phyloP scores from a whole-genome alignment of 2,113 vertebrate genomes.

The Anarrhichthys ocellatus region DNA sequence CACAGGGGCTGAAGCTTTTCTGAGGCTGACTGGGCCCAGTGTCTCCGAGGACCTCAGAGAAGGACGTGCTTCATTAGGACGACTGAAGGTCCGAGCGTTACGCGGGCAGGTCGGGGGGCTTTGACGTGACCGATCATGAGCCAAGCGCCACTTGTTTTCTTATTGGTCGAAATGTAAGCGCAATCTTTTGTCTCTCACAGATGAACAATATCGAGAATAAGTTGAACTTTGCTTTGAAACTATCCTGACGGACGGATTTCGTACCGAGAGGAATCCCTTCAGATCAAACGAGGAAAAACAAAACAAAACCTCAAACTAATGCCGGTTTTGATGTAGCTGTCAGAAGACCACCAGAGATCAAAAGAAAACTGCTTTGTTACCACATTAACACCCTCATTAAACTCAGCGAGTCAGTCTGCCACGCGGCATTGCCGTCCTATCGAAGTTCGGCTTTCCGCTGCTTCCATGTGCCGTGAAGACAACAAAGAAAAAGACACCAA shows the following conservation, averaged over 20 bases:
- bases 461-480: conserved; percentile 16
- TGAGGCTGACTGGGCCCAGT: conserved; percentile 27
- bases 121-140: neutral
- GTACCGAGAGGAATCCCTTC: conserved; percentile 14
- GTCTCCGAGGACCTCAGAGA: conserved; percentile 37
- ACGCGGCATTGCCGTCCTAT: neutral
- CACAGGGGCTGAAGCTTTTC: conserved; percentile 14
- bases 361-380: conserved; percentile 49
- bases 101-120: conserved; percentile 2
- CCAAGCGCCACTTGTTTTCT: neutral
- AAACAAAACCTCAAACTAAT: conserved; percentile 16
- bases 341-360: conserved; percentile 43
- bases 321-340: conserved; percentile 33
- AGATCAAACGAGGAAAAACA: conserved; percentile 17
- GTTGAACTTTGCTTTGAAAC: conserved; percentile 8
- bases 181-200: neutral
- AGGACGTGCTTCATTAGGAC: conserved; percentile 50
- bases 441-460: conserved; percentile 33
- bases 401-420: conserved; percentile 45
- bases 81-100: neutral
- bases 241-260: conserved; percentile 3
- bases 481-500: conserved; percentile 18
- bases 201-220: neutral
- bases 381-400: conserved; percentile 52
- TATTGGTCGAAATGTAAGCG: conserved; percentile 1